Percentiles rank a stretch among this genome's conserved stretches.
Conservation (phyloP, 1,140 invertebrate species). For the Brachionus sp. region DNA sequence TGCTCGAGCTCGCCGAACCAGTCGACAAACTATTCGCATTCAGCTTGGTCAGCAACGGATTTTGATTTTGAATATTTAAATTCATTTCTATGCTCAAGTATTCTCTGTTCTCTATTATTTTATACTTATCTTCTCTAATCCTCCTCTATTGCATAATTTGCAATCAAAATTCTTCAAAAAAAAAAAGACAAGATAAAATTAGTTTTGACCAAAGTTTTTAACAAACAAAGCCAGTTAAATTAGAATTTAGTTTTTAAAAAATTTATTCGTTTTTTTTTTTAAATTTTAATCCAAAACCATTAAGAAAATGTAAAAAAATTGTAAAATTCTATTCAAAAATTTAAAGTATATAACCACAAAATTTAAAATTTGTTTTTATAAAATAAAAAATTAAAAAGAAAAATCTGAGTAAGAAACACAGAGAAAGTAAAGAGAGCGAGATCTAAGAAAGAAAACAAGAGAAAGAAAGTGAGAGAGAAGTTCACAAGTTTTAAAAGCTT, state of each 20-base stretch:
- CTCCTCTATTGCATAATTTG: constrained; percentile 34
- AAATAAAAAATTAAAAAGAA: background rate
- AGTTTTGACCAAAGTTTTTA: constrained; percentile 1
- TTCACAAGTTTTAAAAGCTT: background rate
- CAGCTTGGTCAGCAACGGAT: constrained; percentile 7
- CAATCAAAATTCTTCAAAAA: constrained; percentile 32
- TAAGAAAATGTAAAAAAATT: constrained; percentile 37
- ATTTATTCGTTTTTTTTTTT: no score
- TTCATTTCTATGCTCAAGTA: background rate
- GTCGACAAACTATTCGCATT: background rate
- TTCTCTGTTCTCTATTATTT: background rate
- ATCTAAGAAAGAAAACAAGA: no score
- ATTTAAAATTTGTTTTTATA: background rate
- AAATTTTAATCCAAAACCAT: constrained; percentile 13
- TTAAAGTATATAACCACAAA: background rate
- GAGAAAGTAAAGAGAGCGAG: no score
- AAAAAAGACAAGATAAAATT: constrained; percentile 9
- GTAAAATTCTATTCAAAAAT: background rate
- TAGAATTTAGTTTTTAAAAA: background rate
- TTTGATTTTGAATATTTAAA: constrained; percentile 39
- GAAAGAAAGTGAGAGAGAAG: background rate
- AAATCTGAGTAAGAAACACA: background rate
- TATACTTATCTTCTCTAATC: background rate
- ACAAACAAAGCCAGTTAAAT: constrained; percentile 19
- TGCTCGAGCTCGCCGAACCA: background rate